Conservation (phyloP, 1,140 invertebrate genomes). For the Drosophila insularis region DNA sequence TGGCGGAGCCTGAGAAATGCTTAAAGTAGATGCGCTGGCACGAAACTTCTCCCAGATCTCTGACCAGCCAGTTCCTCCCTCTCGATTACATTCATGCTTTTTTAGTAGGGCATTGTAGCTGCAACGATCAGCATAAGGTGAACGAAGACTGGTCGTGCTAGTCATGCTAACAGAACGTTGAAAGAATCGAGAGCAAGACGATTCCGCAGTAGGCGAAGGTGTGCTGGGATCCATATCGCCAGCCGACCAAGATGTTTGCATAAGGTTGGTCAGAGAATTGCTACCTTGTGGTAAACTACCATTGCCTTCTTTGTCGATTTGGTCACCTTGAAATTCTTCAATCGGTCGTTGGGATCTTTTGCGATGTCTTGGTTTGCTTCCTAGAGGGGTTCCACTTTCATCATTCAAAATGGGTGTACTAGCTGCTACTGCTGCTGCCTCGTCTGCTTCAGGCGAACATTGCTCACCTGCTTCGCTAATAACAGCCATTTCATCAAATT, state of each 20-base stretch:
- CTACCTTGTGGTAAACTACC: slow-evolving; percentile 55
- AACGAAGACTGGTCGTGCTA: slow-evolving; percentile 56
- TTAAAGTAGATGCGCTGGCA: slow-evolving; percentile 60
- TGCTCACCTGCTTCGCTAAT: slow-evolving; percentile 53
- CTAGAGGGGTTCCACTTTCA: background rate
- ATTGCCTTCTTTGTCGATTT: slow-evolving; percentile 17
- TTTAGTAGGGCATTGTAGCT: slow-evolving; percentile 74
- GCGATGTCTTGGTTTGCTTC: slow-evolving; percentile 24
- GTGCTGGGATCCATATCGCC: slow-evolving; percentile 36
- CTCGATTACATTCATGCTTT: slow-evolving; percentile 84
- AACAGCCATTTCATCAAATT: slow-evolving; percentile 75
- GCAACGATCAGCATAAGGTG: slow-evolving; percentile 59
- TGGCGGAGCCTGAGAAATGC: slow-evolving; percentile 65
- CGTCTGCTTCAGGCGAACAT: background rate
- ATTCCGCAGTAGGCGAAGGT: slow-evolving; percentile 40
- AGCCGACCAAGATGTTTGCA: slow-evolving; percentile 78
- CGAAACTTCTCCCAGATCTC: slow-evolving; percentile 68
- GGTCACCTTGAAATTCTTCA: slow-evolving; percentile 42
- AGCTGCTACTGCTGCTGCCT: background rate
- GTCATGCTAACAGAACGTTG: slow-evolving; percentile 71
- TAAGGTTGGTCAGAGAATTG: slow-evolving; percentile 72
- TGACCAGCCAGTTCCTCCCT: slow-evolving; percentile 66
- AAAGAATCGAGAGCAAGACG: slow-evolving; percentile 32
- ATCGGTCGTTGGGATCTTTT: slow-evolving; percentile 43
- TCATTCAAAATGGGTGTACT: background rate